Base-by-base conservation (phyloP, 2,888 invertebrate genomes). In the Drosophila villosipedis region DNA sequence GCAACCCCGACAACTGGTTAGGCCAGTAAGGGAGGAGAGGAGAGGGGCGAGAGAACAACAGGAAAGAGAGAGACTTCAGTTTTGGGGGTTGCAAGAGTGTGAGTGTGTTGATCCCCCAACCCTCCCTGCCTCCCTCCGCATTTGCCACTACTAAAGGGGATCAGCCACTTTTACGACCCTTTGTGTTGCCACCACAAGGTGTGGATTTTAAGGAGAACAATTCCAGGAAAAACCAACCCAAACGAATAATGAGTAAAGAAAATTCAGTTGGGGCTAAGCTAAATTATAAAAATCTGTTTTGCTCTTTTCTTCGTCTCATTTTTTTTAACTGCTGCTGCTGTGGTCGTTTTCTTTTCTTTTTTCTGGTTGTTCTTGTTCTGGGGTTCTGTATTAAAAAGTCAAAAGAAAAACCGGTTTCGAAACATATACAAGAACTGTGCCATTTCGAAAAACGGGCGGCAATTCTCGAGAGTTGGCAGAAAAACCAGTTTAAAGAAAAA, bases 401-500 rank as follows among this genome's bases (percentile, higher is more conserved):
- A 89, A 90, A 90, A 76, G 91, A 82, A 90, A 87, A 87, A 87
- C 87, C 89, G 87, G 87, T 87, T 90, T 68, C 16, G 69, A 84
- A 82, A 84, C 82, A 80, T 84, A 80, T 82, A 89, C 78, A 90
- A 90, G 83, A 83, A 83, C 89, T 87, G 90, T 87, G 87, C 87
- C 87, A 87, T 87, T 87, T 84, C 83, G 83, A 84, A 80, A 83
- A 83, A 79, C 78, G 76, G 81, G 71, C 77, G 71, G 61, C 72
- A 57, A 61, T 71, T 66, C 58, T 25, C 28, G 16, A 47, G 73
- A 77, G 79, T 76, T 89, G 89, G 89, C 88, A 84, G 87, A 84
- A 86, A 90, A 87, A 87, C 87, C 90, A 87, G 87, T 87, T 87
- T 87, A 74, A 82, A 89, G 81, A 90, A 86, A 90, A 90, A 90